Percentiles rank a stretch among this genome's conserved stretches.
Evolutionary conservation across 2,888 invertebrate species (phyloP).

Genomic region (Nemotelus pantherinus): DNA sequence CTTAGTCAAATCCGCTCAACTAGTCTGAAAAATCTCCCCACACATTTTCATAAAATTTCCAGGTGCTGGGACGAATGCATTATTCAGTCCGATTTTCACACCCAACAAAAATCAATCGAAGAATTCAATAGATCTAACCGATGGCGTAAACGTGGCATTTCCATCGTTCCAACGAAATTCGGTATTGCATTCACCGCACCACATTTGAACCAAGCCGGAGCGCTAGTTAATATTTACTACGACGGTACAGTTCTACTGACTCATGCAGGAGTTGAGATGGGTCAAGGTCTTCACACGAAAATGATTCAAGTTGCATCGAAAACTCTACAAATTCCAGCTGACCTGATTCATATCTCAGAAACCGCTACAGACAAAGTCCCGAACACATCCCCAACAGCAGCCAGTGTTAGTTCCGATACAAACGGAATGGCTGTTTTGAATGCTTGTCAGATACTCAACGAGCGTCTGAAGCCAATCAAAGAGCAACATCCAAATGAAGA

Average conservation of each 20-base stretch:
- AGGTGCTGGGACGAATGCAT: slow-evolving; percentile 85
- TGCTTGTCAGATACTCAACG: slow-evolving; percentile 80
- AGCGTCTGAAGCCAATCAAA: slow-evolving; percentile 79
- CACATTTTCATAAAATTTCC: slow-evolving; percentile 18
- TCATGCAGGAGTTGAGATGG: slow-evolving; percentile 97
- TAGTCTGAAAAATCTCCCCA: too few relatives aligned
- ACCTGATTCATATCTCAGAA: slow-evolving; percentile 82
- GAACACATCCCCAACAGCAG: slow-evolving; percentile 90
- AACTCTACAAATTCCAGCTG: slow-evolving; percentile 74
- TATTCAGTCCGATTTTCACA: slow-evolving; percentile 71
- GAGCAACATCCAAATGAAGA: slow-evolving; percentile 77
- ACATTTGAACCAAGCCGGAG: slow-evolving; percentile 83
- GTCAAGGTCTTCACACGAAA: slow-evolving; percentile 95
- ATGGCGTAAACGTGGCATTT: slow-evolving; percentile 87
- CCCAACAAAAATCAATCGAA: slow-evolving; percentile 70
- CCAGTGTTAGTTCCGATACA: slow-evolving; percentile 86
- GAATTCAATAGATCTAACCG: slow-evolving; percentile 81
- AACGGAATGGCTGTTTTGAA: slow-evolving; percentile 91
- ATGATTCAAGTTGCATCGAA: slow-evolving; percentile 91
- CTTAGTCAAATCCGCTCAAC: too few relatives aligned
- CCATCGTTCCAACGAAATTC: slow-evolving; percentile 84
- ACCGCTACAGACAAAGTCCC: slow-evolving; percentile 91
- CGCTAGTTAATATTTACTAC: slow-evolving; percentile 84
- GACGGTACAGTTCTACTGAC: slow-evolving; percentile 89
- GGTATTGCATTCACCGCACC: slow-evolving; percentile 79